These are phyloP conservation scores for Zoanthus sociatus DNA, from an alignment of 92 coral and sea anemone species.

Conservation along the genomic window DNA sequence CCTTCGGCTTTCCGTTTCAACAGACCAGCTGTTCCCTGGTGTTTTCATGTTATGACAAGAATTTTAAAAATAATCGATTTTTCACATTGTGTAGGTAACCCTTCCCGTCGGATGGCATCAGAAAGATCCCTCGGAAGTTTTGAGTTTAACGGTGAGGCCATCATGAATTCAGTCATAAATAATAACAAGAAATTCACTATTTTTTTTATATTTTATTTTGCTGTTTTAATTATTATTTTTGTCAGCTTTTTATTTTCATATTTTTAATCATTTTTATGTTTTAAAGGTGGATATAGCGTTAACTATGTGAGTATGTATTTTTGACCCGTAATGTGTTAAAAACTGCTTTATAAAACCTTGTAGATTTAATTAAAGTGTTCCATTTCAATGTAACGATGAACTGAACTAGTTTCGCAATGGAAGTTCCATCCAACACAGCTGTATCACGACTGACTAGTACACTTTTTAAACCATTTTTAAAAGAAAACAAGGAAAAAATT, in stretches of 20 bases:
- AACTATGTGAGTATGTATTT: not conserved
- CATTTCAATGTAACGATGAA: too few species aligned
- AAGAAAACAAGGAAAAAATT: too few species aligned
- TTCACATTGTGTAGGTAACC: conserved; percentile 72
- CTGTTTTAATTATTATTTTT: not conserved
- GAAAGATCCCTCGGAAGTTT: conserved; percentile 87
- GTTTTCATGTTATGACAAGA: not conserved
- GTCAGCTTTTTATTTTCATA: not conserved
- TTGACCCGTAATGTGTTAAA: not conserved
- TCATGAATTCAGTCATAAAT: not conserved
- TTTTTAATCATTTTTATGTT: not conserved
- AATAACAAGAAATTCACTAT: too few species aligned
- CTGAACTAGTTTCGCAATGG: too few species aligned
- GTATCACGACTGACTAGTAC: too few species aligned
- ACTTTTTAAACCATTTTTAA: too few species aligned
- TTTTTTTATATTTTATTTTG: too few species aligned
- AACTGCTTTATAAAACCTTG: too few species aligned
- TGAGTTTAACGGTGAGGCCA: conserved; percentile 81
- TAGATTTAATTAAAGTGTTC: too few species aligned
- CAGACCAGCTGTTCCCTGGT: not conserved
- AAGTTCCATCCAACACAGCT: too few species aligned
- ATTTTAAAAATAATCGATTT: not conserved
- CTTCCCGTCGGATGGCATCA: conserved; percentile 97
- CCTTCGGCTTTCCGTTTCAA: not conserved
- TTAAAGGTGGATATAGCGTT: not conserved